A percentile compares a stretch with the other conserved stretches of the same genome.
Evolutionary conservation across 2,797 vertebrate species (phyloP).

Genomic region (Parauchenoglanis ngamensis): DNA sequence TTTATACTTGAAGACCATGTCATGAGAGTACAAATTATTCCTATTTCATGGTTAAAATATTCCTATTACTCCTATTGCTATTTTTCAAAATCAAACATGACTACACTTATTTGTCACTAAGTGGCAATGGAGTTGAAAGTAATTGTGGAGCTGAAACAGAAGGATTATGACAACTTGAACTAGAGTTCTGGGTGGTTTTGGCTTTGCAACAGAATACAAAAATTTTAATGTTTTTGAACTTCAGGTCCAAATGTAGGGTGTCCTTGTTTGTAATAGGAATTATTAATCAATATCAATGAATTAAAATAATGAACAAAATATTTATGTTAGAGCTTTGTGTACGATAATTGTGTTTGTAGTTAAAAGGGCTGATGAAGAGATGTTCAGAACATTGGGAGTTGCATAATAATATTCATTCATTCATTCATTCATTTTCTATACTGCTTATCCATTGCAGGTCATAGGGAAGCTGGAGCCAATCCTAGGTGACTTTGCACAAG

Average conservation of each 20-base stretch:
- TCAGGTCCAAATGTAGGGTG: not conserved
- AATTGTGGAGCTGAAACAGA: not conserved
- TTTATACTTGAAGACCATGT: not conserved
- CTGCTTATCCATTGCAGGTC: too few relatives aligned
- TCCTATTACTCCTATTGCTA: not conserved
- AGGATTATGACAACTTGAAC: not conserved
- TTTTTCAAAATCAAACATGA: not conserved
- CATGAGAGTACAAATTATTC: not conserved
- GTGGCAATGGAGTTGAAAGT: not conserved
- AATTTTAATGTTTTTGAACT: not conserved
- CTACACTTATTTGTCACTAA: not conserved
- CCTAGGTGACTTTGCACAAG: too few relatives aligned
- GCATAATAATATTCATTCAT: too few relatives aligned
- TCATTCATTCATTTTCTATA: too few relatives aligned
- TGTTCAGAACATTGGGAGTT: not conserved
- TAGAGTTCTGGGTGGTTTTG: not conserved
- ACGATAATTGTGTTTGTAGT: not conserved
- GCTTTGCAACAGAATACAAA: not conserved
- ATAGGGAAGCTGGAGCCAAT: too few relatives aligned
- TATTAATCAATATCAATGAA: not conserved
- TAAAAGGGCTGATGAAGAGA: not conserved
- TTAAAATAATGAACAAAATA: not conserved
- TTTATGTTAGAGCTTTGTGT: not conserved
- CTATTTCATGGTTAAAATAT: not conserved
- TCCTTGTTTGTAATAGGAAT: not conserved